Percentiles rank a stretch among this genome's conserved stretches.
Conservation (phyloP, 2,888 invertebrate species). For the Stenodera caucasica region DNA sequence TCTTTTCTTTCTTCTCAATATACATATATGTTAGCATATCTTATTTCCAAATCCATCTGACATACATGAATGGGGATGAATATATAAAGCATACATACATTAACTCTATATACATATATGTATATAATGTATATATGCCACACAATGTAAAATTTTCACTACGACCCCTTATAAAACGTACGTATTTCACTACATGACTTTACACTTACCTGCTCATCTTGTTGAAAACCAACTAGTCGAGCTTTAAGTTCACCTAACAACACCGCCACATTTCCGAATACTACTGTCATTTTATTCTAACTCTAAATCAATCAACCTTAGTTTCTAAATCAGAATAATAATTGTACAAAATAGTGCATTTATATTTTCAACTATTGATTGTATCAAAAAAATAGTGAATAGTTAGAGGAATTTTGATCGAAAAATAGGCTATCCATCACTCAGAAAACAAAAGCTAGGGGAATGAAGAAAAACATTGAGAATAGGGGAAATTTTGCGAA, state of each 20-base stretch:
- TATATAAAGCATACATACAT: slow-evolving; percentile 22
- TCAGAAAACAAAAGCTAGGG: too few relatives aligned
- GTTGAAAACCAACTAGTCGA: slow-evolving; percentile 23
- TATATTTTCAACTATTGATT: too few relatives aligned
- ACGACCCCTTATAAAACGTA: slow-evolving; percentile 20
- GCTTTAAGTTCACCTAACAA: slow-evolving; percentile 11
- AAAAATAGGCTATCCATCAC: too few relatives aligned
- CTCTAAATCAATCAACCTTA: too few relatives aligned
- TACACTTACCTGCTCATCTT: slow-evolving; percentile 39
- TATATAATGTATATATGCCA: too few relatives aligned
- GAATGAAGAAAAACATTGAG: too few relatives aligned
- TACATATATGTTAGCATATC: slow-evolving; percentile 22
- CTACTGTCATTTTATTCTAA: slow-evolving; percentile 12
- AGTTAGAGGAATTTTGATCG: too few relatives aligned
- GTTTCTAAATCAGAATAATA: too few relatives aligned
- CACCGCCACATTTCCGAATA: background rate
- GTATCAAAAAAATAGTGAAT: too few relatives aligned
- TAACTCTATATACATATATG: slow-evolving; percentile 16
- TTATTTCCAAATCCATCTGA: slow-evolving; percentile 20
- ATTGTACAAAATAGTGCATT: too few relatives aligned
- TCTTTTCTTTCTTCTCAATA: background rate
- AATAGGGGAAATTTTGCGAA: too few relatives aligned
- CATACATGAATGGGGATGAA: slow-evolving; percentile 19
- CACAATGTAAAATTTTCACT: slow-evolving; percentile 22
- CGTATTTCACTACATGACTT: slow-evolving; percentile 40